These are phyloP conservation scores for Stegostoma tigrinum DNA, from an alignment of 2,113 vertebrate genomes.

Conservation along the genomic window DNA sequence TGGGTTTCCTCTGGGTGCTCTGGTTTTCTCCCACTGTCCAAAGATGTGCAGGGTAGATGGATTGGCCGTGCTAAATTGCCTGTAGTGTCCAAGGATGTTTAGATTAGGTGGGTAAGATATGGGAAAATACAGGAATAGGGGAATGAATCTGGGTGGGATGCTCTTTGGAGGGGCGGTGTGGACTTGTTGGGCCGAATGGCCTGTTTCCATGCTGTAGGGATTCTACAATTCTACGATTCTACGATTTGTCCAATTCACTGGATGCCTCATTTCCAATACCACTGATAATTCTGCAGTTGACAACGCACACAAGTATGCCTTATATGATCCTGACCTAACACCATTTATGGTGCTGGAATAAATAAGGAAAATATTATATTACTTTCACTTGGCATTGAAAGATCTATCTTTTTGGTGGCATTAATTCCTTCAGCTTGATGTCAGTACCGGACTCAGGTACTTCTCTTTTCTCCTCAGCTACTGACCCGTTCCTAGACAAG, in stretches of 20 bases:
- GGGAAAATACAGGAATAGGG: too few relatives aligned
- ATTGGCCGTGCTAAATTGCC: too few relatives aligned
- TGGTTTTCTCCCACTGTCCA: too few relatives aligned
- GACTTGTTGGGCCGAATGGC: too few relatives aligned
- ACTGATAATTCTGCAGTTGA: neutral
- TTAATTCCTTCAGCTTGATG: neutral
- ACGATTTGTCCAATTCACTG: neutral
- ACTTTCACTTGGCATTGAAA: neutral
- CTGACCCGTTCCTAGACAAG: neutral
- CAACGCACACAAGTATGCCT: neutral
- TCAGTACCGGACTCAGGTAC: neutral
- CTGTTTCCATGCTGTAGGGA: too few relatives aligned
- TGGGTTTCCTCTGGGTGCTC: too few relatives aligned
- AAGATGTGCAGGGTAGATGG: too few relatives aligned
- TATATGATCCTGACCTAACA: neutral
- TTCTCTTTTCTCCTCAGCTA: neutral
- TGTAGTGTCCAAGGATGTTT: too few relatives aligned
- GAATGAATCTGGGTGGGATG: too few relatives aligned
- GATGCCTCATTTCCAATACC: neutral
- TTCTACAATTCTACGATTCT: too few relatives aligned
- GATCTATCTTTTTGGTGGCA: neutral
- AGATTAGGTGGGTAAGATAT: too few relatives aligned
- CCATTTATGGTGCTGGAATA: neutral
- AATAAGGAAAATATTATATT: neutral
- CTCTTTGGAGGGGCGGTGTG: too few relatives aligned